Percentiles rank a stretch among this genome's conserved stretches.
Conservation (phyloP, 2,888 invertebrate species). For the Nomada goodeniana region DNA sequence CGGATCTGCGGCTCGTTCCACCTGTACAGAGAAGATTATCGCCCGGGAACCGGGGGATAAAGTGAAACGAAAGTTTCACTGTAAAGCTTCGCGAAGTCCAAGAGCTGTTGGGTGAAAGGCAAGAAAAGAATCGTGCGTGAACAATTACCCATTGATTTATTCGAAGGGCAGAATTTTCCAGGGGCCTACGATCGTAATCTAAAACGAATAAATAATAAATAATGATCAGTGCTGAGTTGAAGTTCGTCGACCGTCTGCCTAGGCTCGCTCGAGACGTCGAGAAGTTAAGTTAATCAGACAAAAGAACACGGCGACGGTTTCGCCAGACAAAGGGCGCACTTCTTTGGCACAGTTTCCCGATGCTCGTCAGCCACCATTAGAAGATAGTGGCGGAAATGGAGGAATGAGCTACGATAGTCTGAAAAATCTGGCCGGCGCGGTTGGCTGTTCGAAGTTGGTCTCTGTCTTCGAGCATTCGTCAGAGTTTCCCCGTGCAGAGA, state of each 20-base stretch:
- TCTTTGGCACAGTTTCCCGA: slow-evolving; percentile 6
- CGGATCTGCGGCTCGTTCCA: neutral
- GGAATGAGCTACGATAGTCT: slow-evolving; percentile 14
- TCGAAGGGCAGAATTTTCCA: too few species aligned
- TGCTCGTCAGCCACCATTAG: neutral
- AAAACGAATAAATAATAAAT: too few species aligned
- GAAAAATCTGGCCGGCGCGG: neutral
- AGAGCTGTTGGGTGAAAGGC: too few species aligned
- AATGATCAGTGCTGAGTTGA: neutral
- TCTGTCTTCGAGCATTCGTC: neutral
- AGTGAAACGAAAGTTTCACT: neutral
- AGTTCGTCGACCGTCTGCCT: slow-evolving; percentile 15
- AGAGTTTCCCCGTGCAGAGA: neutral
- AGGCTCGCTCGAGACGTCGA: neutral
- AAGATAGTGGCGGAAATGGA: slow-evolving; percentile 12
- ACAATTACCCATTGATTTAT: too few species aligned
- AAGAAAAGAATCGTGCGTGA: too few species aligned
- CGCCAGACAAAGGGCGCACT: neutral
- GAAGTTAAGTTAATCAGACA: neutral
- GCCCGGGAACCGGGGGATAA: neutral
- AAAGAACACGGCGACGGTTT: neutral
- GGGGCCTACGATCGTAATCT: too few species aligned
- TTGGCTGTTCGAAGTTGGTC: neutral
- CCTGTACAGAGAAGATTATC: neutral
- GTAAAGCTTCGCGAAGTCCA: too few species aligned